Evolutionary conservation across 2,888 invertebrate species (phyloP), one percentile per base, ranked within the genome.

Genomic region (Tachina lurida): DNA sequence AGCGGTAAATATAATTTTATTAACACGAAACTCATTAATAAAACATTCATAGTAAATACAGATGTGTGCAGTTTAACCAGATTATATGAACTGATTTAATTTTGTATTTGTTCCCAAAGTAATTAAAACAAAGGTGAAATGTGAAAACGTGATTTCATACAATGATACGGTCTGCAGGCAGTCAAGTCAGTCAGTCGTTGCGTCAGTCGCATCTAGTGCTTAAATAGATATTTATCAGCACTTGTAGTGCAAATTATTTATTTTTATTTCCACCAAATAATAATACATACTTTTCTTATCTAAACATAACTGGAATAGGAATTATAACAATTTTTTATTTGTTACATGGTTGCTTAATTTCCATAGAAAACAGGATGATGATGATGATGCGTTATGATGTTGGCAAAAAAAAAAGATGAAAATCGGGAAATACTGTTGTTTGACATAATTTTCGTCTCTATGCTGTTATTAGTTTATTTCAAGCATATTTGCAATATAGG

Each of bases 61-160:
- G 19, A 19, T 47, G n/a, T 62, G 17, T 31, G 10, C 41, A 54
- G 19, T 76, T 70, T 41, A 31, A 58, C 47, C 47, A 79, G 60
- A 78, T 73, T 63, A 70, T 63, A 75, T 81, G 74, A 81, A 54
- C 74, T 74, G 60, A 56, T 76, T 76, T 76, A 10, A 47, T 75
- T 63, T 73, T 62, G 12, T 54, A 56, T 73, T 73, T 54, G 68
- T 84, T 84, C 84, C 84, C 71, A 75, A 81, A 84, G 84, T 85
- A 85, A 85, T 85, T 85, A 85, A 81, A 81, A 41, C 68, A 74
- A 85, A 81, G 70, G 31, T 31, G 31, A 31, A 31, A 31, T 31
- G 31, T 31, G 74, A 70, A 81, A 85, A 85, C 81, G 81, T 85
- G 84, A 81, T 84, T 79, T 84, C 56, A 70, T 60, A 41, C 39